Evolutionary conservation across 2,888 invertebrate species (phyloP), one percentile per base, ranked within the genome.

Genomic region (Panopea generosa): DNA sequence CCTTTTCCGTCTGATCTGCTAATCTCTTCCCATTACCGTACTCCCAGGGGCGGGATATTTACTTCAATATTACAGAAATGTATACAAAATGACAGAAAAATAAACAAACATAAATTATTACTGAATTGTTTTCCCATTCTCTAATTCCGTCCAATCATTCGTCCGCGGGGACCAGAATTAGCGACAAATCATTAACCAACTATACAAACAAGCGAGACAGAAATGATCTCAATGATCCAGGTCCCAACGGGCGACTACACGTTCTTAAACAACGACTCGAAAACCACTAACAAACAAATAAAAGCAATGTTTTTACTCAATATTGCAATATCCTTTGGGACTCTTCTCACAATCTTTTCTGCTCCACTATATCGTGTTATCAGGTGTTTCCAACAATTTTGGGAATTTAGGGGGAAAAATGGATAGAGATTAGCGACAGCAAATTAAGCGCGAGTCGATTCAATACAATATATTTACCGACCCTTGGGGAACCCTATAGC

Each of bases 71-170:
- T 55, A 68, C 53, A 67, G 57, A 49, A 67, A 60, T 56, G 65
- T 59, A 71, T 33, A 75, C 79, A 68, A 47, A 72, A 68, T 69
- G 79, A 68, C 69, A 80, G 66, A 29, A 67, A 73, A 63, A 69
- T 76, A 80, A 76, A 76, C 76, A 76, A 76, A 73, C 76, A 49
- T 73, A 69, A 80, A 75, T 65, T 75, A 79, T 69, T 63, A 57
- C 60, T 18, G 65, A 53, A 66, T 61, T 73, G 56, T 56, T 45
- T 20, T 45, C 20, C 16, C 6, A 33, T 24, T 47, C 57, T 45
- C 53, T 61, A 38, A 20, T 63, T 59, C 53, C 59, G 27, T 43
- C 40, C 65, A 40, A 57, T 68, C 27, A 59, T 53, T 26, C 24
- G 20, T 71, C 80, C 77, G 27, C 9, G 27, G 74, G 77, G 80